Percentiles rank a stretch among this genome's conserved stretches.
Conservation (phyloP, 1,140 invertebrate species). For the Drosophila pseudoananassae region DNA sequence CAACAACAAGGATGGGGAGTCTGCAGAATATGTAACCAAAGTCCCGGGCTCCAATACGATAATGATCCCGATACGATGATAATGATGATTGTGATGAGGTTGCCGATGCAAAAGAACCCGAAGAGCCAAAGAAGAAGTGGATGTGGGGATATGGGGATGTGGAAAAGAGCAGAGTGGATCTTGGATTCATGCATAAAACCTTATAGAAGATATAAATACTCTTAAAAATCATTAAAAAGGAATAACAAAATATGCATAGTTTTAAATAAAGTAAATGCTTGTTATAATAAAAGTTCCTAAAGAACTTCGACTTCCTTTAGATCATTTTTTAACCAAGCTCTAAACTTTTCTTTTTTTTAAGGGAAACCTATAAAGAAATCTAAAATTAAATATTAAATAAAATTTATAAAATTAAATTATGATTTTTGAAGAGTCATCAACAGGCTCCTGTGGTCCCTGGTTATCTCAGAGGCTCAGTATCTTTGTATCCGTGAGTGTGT, state of each 20-base stretch:
- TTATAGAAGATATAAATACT: background rate
- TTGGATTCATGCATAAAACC: background rate
- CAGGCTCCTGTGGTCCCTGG: background rate
- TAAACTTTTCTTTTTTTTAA: no score
- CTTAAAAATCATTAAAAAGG: background rate
- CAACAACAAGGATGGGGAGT: conserved; percentile 44
- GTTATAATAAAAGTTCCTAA: no score
- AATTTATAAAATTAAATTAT: background rate
- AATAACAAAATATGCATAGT: background rate
- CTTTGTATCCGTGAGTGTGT: conserved; percentile 7
- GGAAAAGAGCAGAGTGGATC: conserved; percentile 1
- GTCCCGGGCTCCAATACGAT: conserved; percentile 46
- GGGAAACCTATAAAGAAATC: no score
- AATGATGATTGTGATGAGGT: conserved; percentile 24
- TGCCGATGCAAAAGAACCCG: conserved; percentile 36
- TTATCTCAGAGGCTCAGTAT: background rate
- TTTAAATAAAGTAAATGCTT: no score
- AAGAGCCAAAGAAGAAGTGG: conserved; percentile 25
- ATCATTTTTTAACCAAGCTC: no score
- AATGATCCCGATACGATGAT: conserved; percentile 18
- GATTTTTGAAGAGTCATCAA: background rate
- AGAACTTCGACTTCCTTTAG: no score
- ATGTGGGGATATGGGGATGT: conserved; percentile 3
- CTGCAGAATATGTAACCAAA: conserved; percentile 69
- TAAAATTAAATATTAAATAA: background rate